Evolutionary conservation across 2,113 vertebrate genomes (phyloP).

Genomic region (Uropsilus gracilis): DNA sequence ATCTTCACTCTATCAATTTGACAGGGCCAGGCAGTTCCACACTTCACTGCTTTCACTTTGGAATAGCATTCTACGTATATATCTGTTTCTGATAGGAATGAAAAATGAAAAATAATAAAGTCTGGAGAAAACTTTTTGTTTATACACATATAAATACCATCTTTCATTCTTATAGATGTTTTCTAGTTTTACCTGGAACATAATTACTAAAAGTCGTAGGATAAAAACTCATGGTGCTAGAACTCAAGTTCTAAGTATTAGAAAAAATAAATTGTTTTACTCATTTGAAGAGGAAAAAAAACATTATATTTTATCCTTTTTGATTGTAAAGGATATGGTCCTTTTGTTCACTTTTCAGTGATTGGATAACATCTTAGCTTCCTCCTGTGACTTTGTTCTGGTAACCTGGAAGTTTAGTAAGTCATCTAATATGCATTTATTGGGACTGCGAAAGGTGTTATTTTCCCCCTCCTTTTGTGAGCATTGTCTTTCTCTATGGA

Average conservation of each 20-base stretch:
- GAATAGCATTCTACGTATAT: constrained; percentile 83
- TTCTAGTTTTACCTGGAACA: constrained; percentile 50
- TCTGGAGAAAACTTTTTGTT: constrained; percentile 78
- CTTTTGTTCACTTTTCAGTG: neutral
- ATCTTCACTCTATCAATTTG: constrained; percentile 98
- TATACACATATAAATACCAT: constrained; percentile 56
- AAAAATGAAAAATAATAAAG: constrained; percentile 84
- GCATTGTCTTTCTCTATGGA: constrained; percentile 47
- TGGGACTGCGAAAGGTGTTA: neutral
- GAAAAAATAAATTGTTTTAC: constrained; percentile 4
- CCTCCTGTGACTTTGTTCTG: neutral
- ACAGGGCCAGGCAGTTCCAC: constrained; percentile 90
- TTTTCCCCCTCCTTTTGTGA: neutral
- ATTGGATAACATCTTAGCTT: neutral
- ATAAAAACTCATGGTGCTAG: neutral
- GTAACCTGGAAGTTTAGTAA: neutral
- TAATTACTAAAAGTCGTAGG: neutral
- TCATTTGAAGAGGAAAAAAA: neutral
- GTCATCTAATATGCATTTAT: neutral
- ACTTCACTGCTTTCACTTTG: constrained; percentile 89
- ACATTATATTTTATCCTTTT: neutral
- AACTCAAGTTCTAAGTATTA: neutral
- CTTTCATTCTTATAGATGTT: constrained; percentile 76
- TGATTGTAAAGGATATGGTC: neutral
- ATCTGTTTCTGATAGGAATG: constrained; percentile 81